Base-by-base conservation (phyloP, 2,113 vertebrate genomes). In the Oncorhynchus tshawytscha region DNA sequence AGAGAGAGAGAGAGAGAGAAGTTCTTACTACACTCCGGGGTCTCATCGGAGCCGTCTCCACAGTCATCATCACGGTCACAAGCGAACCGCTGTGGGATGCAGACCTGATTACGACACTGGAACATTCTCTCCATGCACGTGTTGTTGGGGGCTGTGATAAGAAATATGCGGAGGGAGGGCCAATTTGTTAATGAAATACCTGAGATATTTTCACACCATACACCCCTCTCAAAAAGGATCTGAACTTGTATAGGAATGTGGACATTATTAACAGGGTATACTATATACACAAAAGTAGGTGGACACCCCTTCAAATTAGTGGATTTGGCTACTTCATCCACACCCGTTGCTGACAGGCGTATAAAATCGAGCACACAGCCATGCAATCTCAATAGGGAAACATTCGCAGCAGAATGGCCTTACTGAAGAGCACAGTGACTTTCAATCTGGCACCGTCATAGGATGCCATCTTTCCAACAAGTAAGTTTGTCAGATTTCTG, bases 51-150 rank as follows among this genome's bases (percentile, higher is more conserved):
- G 69, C 93, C 93, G 78, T 96, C 95, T 48, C 94, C 94, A 72
- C 95, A 96, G 84, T 96, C 95, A 8, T 96, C 92, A 70, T 96
- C 95, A 16, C 92, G 94, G 79, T 96, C 95, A 77, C 95, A 96
- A 0, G 96, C 92, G 84, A 95, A 96, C 8, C 92, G 91, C 18
- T 93, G 94, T 39, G 93, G 93, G 81, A 96, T 88, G 86, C 95
- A 96, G 27, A 91, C 85, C 87, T 94, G 92, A 85, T 96, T 96
- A 60, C 6, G 92, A 84, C 95, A 96, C 86, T 84, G 91, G 89
- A 96, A 96, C 74, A 95, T 81, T 31, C 92, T 95, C 79, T 94
- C 93, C 7, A 95, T 94, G 84, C 95, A 96, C 0, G 94, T 95
- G 79, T 93, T 95, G 86, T 95, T 95, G 69, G 94, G 94, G 29